phyloP scores from a whole-genome alignment of 2,797 vertebrate species.

The Manis pentadactyla region DNA sequence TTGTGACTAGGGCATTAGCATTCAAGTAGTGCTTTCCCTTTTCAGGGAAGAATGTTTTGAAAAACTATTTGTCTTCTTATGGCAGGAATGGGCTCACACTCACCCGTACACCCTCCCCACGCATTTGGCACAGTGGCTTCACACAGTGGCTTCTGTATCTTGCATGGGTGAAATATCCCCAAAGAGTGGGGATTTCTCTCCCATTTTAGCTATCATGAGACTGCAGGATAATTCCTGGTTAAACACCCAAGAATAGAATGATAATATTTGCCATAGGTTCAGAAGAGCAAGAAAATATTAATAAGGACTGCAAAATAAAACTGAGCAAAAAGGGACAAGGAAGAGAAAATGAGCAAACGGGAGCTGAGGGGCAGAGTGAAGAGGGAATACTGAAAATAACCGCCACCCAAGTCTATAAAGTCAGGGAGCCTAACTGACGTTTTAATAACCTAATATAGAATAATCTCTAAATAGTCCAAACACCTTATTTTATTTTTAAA shows the following conservation, averaged over 20 bases:
- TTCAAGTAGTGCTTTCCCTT: not conserved
- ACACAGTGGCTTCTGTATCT: not conserved
- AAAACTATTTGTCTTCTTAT: not conserved
- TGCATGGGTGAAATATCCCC: not conserved
- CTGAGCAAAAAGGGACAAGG: not conserved
- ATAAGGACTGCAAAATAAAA: not conserved
- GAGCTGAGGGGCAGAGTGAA: not conserved
- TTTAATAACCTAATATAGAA: not conserved
- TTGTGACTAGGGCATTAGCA: not conserved
- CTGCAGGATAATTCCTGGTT: not conserved
- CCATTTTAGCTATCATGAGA: not conserved
- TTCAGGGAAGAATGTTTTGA: not conserved
- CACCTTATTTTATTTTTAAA: constrained; percentile 49
- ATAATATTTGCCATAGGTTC: not conserved
- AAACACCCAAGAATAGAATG: not conserved
- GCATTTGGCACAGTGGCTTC: not conserved
- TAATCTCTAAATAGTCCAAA: constrained; percentile 35
- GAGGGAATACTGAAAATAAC: not conserved
- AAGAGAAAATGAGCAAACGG: not conserved
- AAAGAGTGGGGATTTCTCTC: not conserved
- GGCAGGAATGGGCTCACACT: not conserved
- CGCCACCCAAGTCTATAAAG: not conserved
- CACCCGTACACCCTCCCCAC: too few relatives aligned
- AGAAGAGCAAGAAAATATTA: constrained; percentile 21
- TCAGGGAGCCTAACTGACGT: not conserved